These are phyloP conservation scores for Philypnodon macrostomus DNA, from an alignment of 2,797 vertebrate genomes.

Conservation along the genomic window DNA sequence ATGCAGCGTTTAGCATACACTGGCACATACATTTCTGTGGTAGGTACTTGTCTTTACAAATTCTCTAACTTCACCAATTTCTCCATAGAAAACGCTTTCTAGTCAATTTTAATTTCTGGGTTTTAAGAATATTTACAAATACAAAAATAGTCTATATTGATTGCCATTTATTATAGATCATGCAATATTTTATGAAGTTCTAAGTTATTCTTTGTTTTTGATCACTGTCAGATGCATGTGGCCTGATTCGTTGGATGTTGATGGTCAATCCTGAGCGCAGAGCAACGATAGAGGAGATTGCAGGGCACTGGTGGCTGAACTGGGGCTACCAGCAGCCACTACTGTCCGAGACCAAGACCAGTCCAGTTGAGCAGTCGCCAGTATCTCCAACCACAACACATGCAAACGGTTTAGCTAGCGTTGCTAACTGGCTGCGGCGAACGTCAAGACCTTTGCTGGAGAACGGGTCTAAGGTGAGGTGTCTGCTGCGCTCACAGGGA, in stretches of 20 bases:
- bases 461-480: conserved; percentile 89
- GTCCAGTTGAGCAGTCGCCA: conserved; percentile 31
- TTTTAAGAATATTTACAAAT: no score
- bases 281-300: conserved; percentile 91
- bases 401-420: conserved; percentile 72
- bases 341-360: conserved; percentile 74
- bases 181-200: background rate
- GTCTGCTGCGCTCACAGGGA: conserved; percentile 86
- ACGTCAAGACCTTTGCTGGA: conserved; percentile 90
- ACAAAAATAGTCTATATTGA: no score
- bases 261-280: conserved; percentile 96
- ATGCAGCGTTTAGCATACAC: no score
- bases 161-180: no score
- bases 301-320: conserved; percentile 97
- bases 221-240: conserved; percentile 90
- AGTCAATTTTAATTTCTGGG: no score
- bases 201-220: background rate
- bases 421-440: conserved; percentile 88
- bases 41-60: no score
- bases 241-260: conserved; percentile 96
- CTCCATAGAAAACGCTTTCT: no score
- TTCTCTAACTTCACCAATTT: no score
- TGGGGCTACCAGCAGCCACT: conserved; percentile 86
- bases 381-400: conserved; percentile 38
- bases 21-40: no score